Evolutionary conservation across 2,888 invertebrate species (phyloP).

Genomic region (Allolobophora icterica): DNA sequence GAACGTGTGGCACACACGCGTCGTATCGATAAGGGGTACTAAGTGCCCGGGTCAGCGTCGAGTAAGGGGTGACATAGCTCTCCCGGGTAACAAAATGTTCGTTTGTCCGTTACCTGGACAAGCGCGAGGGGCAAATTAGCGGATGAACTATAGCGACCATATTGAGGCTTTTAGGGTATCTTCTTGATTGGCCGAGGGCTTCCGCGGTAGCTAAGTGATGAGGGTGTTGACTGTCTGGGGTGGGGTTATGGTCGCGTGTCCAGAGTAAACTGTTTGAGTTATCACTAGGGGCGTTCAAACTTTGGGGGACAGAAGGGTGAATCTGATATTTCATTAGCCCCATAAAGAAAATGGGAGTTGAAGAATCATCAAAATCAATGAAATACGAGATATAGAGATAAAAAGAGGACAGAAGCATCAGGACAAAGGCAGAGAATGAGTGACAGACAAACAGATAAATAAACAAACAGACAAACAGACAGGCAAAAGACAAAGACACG

Average conservation of each 20-base stretch:
- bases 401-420: not conserved
- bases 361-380: not conserved
- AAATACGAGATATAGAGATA: not conserved
- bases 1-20: constrained; percentile 1
- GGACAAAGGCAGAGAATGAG: not conserved
- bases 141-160: not conserved
- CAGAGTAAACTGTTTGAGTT: not conserved
- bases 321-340: not conserved
- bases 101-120: not conserved
- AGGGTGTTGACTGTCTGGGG: not conserved
- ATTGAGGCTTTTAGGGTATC: constrained; percentile 12
- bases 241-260: not conserved
- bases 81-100: not conserved
- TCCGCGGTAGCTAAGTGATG: not conserved
- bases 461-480: not conserved
- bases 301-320: not conserved
- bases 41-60: not conserved
- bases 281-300: not conserved
- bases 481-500: not conserved
- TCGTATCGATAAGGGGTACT: not conserved
- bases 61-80: not conserved
- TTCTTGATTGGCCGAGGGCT: not conserved
- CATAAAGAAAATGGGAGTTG: not conserved
- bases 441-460: not conserved
- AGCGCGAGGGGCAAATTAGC: not conserved